These are phyloP conservation scores for Cryptomyrus ogoouensis DNA, from an alignment of 2,113 vertebrate genomes.

Conservation along the genomic window DNA sequence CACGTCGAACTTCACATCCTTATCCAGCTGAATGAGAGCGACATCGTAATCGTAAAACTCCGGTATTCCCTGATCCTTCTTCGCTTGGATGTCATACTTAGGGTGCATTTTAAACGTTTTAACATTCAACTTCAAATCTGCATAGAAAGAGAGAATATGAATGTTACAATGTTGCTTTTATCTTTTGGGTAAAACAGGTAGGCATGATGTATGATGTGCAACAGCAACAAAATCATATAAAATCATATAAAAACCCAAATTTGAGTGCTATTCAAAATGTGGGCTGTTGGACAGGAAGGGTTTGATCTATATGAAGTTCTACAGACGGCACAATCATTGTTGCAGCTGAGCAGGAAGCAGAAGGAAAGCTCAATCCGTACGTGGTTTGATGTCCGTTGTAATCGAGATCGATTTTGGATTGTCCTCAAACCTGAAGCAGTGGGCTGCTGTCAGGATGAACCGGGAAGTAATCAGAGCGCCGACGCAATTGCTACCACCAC, in stretches of 20 bases:
- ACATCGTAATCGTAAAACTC: slow-evolving; percentile 66
- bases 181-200: too few relatives aligned
- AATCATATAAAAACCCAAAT: too few relatives aligned
- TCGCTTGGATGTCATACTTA: slow-evolving; percentile 24
- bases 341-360: background rate
- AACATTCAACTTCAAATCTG: slow-evolving; percentile 33
- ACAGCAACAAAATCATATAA: too few relatives aligned
- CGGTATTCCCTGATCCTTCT: background rate
- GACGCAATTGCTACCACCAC: slow-evolving; percentile 31
- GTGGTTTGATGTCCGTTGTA: background rate
- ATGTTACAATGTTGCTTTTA: too few relatives aligned
- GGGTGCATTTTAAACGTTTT: slow-evolving; percentile 31
- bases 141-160: slow-evolving; percentile 1
- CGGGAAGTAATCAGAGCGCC: slow-evolving; percentile 53
- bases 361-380: background rate
- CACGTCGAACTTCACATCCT: slow-evolving; percentile 18
- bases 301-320: background rate
- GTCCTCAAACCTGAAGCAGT: slow-evolving; percentile 51
- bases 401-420: background rate
- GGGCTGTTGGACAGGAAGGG: background rate
- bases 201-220: too few relatives aligned
- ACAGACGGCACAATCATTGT: background rate
- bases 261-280: background rate
- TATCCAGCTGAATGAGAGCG: slow-evolving; percentile 51
- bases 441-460: slow-evolving; percentile 62